Evolutionary conservation across 1,140 invertebrate genomes (phyloP), one percentile per base, ranked within the genome.

Genomic region (Lepidotrigona ventralis): DNA sequence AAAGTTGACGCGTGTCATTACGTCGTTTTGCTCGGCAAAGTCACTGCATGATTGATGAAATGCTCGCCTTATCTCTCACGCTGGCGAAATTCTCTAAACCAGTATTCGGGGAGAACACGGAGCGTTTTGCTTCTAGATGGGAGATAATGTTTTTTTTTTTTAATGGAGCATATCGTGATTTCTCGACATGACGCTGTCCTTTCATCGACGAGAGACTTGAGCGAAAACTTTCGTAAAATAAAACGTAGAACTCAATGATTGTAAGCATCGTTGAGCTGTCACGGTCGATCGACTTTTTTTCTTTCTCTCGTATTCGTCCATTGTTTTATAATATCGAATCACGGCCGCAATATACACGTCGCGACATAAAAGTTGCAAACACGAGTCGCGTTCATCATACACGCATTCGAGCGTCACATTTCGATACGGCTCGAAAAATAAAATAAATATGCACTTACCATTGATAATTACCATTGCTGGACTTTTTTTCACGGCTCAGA

Each of bases 21-120:
- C 60, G 17, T 33, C 23, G 33, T 56, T 74, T 29, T n/a, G 0
- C 8, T 6, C 6, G 1, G 39, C 60, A 5, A 54, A 29, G 21
- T 29, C 0, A 15, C 19, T 6, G n/a, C 2, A 21, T 60, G 78
- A 79, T 79, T 68, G 78, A 80, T 53, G 39, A 33, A 73, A 73
- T 11, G 39, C 15, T 51, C 54, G 15, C 21, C 19, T 53, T 53
- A 51, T 66, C 64, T 54, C 9, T 33, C 1, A 46, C 39, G 26
- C n/a, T 23, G 33, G 33, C 6, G 19, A 60, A 73, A 64, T 63
- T 72, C 33, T 39, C 54, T 8, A 51, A 39, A 12, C 8, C 29
- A n/a, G 19, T 39, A 54, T 19, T 15, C 3, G 15, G 14, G 9
- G 2, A 9, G 6, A 21, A 58, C 56, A 15, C 15, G 26, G 8